Evolutionary conservation across 2,797 vertebrate genomes (phyloP).

Genomic region (Sebastes diaconus): DNA sequence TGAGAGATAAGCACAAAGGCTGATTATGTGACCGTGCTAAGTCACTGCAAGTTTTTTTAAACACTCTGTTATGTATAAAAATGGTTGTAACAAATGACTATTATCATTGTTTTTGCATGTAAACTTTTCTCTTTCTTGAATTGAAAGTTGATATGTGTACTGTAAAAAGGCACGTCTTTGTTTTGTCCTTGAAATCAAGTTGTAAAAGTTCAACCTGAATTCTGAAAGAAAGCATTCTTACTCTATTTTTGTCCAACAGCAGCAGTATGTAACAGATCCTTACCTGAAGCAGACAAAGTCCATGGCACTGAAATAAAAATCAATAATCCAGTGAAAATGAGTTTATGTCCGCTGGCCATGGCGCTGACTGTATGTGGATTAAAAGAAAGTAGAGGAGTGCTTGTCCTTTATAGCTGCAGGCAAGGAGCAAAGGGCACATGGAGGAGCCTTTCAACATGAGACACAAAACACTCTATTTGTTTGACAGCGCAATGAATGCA

Average conservation of each 20-base stretch:
- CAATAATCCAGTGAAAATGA: constrained; percentile 64
- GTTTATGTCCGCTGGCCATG: constrained; percentile 60
- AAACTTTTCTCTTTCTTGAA: too few relatives aligned
- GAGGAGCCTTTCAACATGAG: neutral
- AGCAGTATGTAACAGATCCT: constrained; percentile 32
- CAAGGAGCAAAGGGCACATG: constrained; percentile 74
- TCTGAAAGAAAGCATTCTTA: neutral
- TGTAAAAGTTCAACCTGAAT: neutral
- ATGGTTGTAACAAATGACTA: neutral
- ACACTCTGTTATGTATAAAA: neutral
- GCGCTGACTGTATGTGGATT: neutral
- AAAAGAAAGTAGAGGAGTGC: neutral
- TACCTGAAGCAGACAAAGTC: constrained; percentile 68
- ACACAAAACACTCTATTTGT: neutral
- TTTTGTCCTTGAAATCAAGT: neutral
- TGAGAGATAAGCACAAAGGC: neutral
- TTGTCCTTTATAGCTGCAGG: constrained; percentile 45
- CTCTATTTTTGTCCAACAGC: neutral
- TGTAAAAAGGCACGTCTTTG: neutral
- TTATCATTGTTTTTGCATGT: too few relatives aligned
- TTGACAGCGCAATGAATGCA: neutral
- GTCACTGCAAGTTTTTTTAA: too few relatives aligned
- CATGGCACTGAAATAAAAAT: constrained; percentile 57
- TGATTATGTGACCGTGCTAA: neutral
- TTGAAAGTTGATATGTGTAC: too few relatives aligned